These are phyloP conservation scores for Mercenaria mercenaria DNA, from an alignment of 1,140 invertebrate genomes.

Conservation along the genomic window DNA sequence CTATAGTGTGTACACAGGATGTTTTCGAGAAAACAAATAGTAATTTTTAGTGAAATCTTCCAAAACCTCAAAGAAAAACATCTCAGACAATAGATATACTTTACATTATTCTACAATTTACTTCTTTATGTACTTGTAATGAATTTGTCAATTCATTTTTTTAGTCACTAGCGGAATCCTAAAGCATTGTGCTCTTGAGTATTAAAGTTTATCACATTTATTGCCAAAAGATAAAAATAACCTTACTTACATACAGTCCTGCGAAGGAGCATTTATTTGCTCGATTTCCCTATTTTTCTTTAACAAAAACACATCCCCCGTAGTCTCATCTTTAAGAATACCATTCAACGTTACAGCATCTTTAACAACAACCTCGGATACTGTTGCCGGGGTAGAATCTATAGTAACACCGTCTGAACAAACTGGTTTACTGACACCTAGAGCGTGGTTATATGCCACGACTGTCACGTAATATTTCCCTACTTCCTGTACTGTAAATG, in stretches of 20 bases:
- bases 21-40: too few relatives aligned
- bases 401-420: constrained; percentile 1
- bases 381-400: background rate
- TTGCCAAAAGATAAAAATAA: too few relatives aligned
- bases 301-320: background rate
- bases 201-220: too few relatives aligned
- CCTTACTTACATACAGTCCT: background rate
- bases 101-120: too few relatives aligned
- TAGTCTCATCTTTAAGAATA: background rate
- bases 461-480: background rate
- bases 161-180: too few relatives aligned
- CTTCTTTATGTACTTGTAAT: too few relatives aligned
- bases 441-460: background rate
- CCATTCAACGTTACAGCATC: background rate
- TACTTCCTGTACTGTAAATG: background rate
- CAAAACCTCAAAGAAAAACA: too few relatives aligned
- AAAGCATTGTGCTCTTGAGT: too few relatives aligned
- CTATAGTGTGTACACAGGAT: too few relatives aligned
- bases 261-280: background rate
- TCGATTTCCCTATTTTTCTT: constrained; percentile 13
- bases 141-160: too few relatives aligned
- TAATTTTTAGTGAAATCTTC: too few relatives aligned
- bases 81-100: too few relatives aligned
- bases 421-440: background rate
- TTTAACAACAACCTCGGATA: background rate